phyloP scores from a whole-genome alignment of 2,797 vertebrate species.

The Echiichthys vipera region DNA sequence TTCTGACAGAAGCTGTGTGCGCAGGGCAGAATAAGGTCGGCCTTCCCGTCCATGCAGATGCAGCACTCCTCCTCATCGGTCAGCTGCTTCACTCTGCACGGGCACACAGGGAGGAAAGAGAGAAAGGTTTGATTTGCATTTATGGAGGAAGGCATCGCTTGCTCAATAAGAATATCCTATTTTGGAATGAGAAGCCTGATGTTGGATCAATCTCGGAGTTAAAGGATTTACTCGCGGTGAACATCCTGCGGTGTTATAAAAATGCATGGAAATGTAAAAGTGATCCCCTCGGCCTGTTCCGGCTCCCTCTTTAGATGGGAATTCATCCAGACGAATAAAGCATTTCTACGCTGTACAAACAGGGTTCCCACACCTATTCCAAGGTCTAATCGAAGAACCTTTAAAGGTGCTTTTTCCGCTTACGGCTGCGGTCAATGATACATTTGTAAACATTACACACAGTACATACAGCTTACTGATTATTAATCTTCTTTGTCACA shows the following conservation, averaged over 20 bases:
- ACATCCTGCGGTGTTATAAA: background rate
- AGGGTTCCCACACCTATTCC: too few relatives aligned
- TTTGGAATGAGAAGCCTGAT: background rate
- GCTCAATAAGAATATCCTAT: background rate
- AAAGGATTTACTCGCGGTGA: background rate
- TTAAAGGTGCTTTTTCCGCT: too few relatives aligned
- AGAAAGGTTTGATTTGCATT: background rate
- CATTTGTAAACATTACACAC: too few relatives aligned
- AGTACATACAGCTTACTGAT: too few relatives aligned
- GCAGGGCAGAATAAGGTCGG: slow-evolving; percentile 96
- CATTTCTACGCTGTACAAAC: too few relatives aligned
- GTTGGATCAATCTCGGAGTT: background rate
- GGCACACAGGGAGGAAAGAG: slow-evolving; percentile 1
- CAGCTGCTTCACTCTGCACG: slow-evolving; percentile 93
- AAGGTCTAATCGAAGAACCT: too few relatives aligned
- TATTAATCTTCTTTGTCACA: too few relatives aligned
- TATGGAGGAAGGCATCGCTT: background rate
- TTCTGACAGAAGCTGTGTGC: slow-evolving; percentile 99
- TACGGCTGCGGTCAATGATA: too few relatives aligned
- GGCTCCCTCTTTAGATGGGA: background rate
- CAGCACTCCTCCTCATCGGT: slow-evolving; percentile 98
- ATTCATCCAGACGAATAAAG: background rate
- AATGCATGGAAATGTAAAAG: slow-evolving; percentile 6
- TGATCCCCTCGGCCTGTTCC: background rate
- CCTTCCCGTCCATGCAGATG: slow-evolving; percentile 97